Evolutionary conservation across 1,140 invertebrate species (phyloP), one percentile per base, ranked within the genome.

Genomic region (Anadara kagoshimensis): DNA sequence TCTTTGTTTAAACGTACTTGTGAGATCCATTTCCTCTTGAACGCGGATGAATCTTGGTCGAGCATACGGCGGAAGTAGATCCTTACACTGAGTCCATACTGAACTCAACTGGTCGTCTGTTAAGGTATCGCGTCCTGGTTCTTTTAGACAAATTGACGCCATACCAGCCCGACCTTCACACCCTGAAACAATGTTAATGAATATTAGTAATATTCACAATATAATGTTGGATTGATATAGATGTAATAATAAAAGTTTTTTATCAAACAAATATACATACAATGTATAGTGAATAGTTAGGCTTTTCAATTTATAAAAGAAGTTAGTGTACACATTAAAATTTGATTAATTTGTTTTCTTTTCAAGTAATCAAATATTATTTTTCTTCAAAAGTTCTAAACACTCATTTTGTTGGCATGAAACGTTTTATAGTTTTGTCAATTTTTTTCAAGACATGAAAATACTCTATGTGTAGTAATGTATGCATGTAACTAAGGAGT

Each of bases 21-120:
- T 86, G 11, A 86, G 45, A 1, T 78, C 65, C 14, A 83, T 62
- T 26, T 80, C 68, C 10, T 74, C 45, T 44, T 78, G 61, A 12
- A 97, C 92, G 78, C 97, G 91, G 61, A 97, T 86, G 88, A 98
- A 98, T 64, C 96, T 91, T 0, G 97, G 97, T 56, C 94, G 89
- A 0, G 97, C 96, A 86, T 98, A 98, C 0, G 91, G 84, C 1
- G 96, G 95, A 57, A 98, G 88, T 24, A 92, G 87, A 36, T 79
- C 66, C 8, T 64, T 53, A 16, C 87, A 75, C 24, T 86, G 76
- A 7, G 74, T 20, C 22, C 66, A 68, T 18, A 90, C 68, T 11
- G 56, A 26, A 3, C 53, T 43, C 1, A 88, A 51, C n/a, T 61
- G 26, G 11, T 67, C 51, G 16, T 58, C 43, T 16, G 47, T 66